These are phyloP conservation scores for Etheostoma perlongum DNA, from an alignment of 2,797 vertebrate species.

Conservation along the genomic window DNA sequence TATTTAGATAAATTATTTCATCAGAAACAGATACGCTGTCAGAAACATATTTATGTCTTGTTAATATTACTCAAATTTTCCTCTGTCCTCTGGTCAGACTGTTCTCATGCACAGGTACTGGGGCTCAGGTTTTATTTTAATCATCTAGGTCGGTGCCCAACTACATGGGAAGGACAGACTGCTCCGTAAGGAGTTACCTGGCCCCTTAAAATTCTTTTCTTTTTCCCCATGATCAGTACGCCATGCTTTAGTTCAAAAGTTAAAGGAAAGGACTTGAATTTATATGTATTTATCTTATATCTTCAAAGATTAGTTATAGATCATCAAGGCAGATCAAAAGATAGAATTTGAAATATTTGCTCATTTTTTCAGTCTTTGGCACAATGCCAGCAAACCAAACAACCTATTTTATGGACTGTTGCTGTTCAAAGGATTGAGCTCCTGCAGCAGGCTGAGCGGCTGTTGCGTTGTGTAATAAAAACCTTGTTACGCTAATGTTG, in stretches of 20 bases:
- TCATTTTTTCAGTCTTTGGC: slow-evolving; percentile 2
- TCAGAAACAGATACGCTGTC: background rate
- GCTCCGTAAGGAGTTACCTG: slow-evolving; percentile 78
- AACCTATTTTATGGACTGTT: slow-evolving; percentile 44
- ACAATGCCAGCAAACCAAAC: slow-evolving; percentile 17
- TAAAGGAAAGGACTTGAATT: background rate
- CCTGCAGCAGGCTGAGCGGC: slow-evolving; percentile 40
- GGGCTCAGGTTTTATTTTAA: slow-evolving; percentile 85
- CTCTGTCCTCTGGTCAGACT: slow-evolving; percentile 66
- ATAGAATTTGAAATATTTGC: slow-evolving; percentile 3
- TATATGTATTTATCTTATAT: background rate
- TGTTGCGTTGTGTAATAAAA: slow-evolving; percentile 45
- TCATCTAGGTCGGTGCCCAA: slow-evolving; percentile 83
- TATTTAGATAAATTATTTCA: background rate
- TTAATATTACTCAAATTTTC: slow-evolving; percentile 36
- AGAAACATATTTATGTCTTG: background rate
- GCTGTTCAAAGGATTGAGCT: slow-evolving; percentile 24
- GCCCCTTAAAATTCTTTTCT: slow-evolving; percentile 70
- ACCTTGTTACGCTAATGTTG: slow-evolving; percentile 42
- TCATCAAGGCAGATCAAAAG: background rate
- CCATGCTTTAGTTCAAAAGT: slow-evolving; percentile 1
- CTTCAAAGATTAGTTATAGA: background rate
- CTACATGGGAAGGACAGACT: slow-evolving; percentile 80
- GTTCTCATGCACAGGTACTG: slow-evolving; percentile 54
- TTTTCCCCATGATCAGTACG: slow-evolving; percentile 37